phyloP scores from a whole-genome alignment of 2,797 vertebrate species.

The Craterocephalus amniculus region DNA sequence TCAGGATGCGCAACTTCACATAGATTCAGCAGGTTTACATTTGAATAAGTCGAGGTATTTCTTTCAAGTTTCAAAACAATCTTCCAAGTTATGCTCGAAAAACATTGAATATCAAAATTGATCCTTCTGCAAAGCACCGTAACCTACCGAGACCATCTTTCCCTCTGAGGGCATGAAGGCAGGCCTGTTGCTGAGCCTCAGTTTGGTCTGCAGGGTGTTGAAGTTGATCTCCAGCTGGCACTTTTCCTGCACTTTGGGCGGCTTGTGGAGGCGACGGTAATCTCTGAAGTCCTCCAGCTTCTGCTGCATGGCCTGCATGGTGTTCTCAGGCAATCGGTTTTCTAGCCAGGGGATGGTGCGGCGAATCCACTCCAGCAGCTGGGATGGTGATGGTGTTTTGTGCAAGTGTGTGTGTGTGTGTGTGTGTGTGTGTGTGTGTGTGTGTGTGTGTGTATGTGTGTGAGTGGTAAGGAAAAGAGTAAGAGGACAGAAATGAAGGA shows the following conservation, averaged over 20 bases:
- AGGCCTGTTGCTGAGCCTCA: conserved; percentile 95
- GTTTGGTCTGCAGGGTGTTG: conserved; percentile 98
- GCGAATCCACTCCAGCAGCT: conserved; percentile 98
- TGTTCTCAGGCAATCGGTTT: conserved; percentile 94
- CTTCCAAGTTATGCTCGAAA: not conserved
- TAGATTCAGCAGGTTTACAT: not conserved
- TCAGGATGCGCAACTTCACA: not conserved
- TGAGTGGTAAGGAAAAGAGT: conserved; percentile 7
- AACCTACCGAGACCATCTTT: conserved; percentile 96
- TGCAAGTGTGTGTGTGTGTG: conserved; percentile 12
- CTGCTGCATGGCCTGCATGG: conserved; percentile 99
- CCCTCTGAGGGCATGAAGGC: conserved; percentile 99
- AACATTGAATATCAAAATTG: conserved; percentile 5
- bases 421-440: too few relatives aligned
- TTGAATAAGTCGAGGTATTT: conserved; percentile 6
- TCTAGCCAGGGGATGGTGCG: conserved; percentile 98
- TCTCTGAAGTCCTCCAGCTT: conserved; percentile 98
- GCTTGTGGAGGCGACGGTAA: conserved; percentile 96
- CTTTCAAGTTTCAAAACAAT: conserved; percentile 4
- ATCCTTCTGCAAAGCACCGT: not conserved
- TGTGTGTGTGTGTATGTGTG: too few relatives aligned
- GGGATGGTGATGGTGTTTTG: conserved; percentile 11
- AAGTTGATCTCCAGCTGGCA: conserved; percentile 99
- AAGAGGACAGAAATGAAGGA: conserved; percentile 6
- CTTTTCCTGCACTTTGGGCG: conserved; percentile 98